Base-by-base conservation (phyloP, 2,797 vertebrate genomes). In the Xiphophorus birchmanni region DNA sequence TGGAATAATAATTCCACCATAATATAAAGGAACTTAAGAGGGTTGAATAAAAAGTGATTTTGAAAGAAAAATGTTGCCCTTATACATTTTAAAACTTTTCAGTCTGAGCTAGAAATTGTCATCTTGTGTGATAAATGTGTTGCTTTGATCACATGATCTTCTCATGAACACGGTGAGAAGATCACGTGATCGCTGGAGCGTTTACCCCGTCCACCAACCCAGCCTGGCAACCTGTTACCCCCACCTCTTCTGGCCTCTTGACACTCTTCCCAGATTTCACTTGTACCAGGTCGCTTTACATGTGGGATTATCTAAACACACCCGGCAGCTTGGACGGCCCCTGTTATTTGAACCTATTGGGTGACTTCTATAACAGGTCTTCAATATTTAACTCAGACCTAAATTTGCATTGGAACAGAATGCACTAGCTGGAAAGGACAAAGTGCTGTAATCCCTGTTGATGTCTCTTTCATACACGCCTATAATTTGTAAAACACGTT, bases 401-500 rank as follows among this genome's bases (percentile, higher is more conserved):
- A 71, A 75, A 23, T 13, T 77, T 73, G 5, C 42, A 78, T 44
- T 2, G 76, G 42, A 78, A 72, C 42, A 73, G 4, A 69, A 47
- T 0, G 44, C 74, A 35, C 78, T 87, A 80, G 82, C 85, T 88
- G 65, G 65, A 42, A 42, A 69, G 37, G 40, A 69, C 65, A 69
- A 26, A 42, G 37, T 42, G 21, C 21, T 42, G 37, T 48, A 48
- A 45, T 73, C 74, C 58, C 76, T 89, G 60, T 35, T 29, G 2
- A 74, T 74, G 60, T 69, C 45, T 63, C 71, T 11, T 60, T 6
- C 54, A 82, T 67, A 47, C 80, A 87, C 80, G 82, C 86, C 88
- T 15, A 82, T 40, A 5, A 75, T 78, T 77, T 11, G 63, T 5
- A 88, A 77, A 86, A 29, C 37, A 84, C 82, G 81, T 95, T 95